Evolutionary conservation across 2,888 invertebrate species (phyloP).

Genomic region (Apotomis turbidana): DNA sequence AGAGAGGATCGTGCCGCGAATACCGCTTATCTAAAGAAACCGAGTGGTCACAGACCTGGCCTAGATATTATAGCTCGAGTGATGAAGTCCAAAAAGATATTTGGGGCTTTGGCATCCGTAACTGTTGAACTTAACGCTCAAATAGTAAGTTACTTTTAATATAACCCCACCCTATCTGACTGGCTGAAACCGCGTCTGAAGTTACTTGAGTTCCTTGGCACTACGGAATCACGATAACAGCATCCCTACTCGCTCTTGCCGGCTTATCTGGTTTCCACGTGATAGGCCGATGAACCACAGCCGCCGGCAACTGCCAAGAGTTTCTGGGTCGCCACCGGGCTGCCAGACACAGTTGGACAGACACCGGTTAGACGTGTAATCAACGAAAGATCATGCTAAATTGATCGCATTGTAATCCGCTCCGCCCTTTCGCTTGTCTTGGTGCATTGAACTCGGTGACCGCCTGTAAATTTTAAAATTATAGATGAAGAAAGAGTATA

Average conservation of each 20-base stretch:
- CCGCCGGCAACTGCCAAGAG: conserved; percentile 49
- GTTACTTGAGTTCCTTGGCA: neutral
- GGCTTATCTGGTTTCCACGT: conserved; percentile 45
- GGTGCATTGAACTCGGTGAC: conserved; percentile 9
- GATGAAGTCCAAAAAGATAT: too few species aligned
- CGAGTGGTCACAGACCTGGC: too few species aligned
- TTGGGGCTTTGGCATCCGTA: too few species aligned
- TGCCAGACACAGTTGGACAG: conserved; percentile 47
- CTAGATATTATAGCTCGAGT: too few species aligned
- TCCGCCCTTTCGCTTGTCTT: conserved; percentile 16
- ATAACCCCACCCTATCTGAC: too few species aligned
- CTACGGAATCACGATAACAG: neutral
- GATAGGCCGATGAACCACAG: conserved; percentile 53
- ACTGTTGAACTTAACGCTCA: too few species aligned
- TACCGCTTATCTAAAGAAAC: too few species aligned
- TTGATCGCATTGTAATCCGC: conserved; percentile 18
- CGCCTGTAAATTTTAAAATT: too few species aligned
- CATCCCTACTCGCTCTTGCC: neutral
- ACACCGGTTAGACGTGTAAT: conserved; percentile 26
- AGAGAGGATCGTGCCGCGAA: too few species aligned
- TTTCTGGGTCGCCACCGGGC: conserved; percentile 55
- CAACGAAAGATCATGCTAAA: conserved; percentile 35
- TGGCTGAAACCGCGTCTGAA: too few species aligned
- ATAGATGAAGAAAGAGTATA: too few species aligned
- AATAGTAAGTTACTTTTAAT: too few species aligned